Base-by-base conservation (phyloP, 1,140 invertebrate species). In the Halesus radiatus region DNA sequence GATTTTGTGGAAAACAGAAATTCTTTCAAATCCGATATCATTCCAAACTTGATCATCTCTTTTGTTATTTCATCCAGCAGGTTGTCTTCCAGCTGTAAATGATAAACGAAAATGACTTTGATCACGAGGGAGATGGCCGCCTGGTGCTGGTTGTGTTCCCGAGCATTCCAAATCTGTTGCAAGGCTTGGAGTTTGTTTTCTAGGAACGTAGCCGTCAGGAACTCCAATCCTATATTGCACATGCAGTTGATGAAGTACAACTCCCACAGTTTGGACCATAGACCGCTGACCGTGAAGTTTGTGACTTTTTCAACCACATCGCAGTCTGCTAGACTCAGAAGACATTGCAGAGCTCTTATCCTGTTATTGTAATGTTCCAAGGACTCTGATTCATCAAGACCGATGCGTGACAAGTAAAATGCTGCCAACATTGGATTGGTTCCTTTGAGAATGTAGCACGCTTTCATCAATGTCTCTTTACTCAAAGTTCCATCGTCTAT, bases 381-480 rank as follows among this genome's bases (percentile, higher is more conserved):
- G 79, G 88, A 87, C 78, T 85, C 87, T 74, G 88, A 87, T 72
- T 88, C 87, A 80, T 89, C 88, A 79, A 89, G 87, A 32, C 86
- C 88, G 62, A 89, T 89, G 64, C 88, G 86, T n/a, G 87, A 88
- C 73, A 90, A 85, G 84, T 89, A 89, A 79, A 89, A 87, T 16
- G 88, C 88, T 8, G 88, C 87, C 87, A 89, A 88, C 85, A 88
- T 89, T 29, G 87, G 85, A 85, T 88, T 89, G 22, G 88, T 89
- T 62, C 87, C 88, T 85, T 87, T 90, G 45, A 90, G 82, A 81
- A 90, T 90, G 84, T 89, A 89, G 81, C 89, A 89, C 20, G 88
- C 88, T 64, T 85, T 89, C 66, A 88, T 86, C 60, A 90, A 85
- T 37, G 87, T 86, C 78, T 85, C 87, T 26, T 81, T 87, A 56